Evolutionary conservation across 2,797 vertebrate species (phyloP), one percentile per base, ranked within the genome.

Genomic region (Cyprinella venusta): DNA sequence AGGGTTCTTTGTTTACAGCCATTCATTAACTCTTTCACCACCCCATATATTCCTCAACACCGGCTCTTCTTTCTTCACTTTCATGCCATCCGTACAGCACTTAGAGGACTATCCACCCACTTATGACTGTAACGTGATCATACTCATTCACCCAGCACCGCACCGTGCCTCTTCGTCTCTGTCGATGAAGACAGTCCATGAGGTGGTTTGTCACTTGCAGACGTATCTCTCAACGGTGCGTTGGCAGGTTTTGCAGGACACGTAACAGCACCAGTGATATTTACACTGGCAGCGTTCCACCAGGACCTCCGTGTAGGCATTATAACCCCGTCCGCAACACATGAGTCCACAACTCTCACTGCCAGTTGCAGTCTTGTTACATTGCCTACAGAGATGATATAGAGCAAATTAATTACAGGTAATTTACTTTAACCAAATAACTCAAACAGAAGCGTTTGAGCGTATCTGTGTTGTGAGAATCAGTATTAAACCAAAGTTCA

Each of bases 241-340:
- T 50, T 89, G 83, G 59, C 95, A 95, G 61, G 88, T 94, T 90
- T 92, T 91, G 91, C 95, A 95, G 81, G 87, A 90, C 86, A 95
- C 95, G 0, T 95, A 94, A 87, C 95, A 95, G 90, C 95, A 95
- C 95, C 95, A 95, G 90, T 92, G 91, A 72, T 95, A 94, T 56
- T 90, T 93, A 90, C 94, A 95, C 87, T 91, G 93, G 67, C 95
- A 95, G 8, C 94, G 86, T 84, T 95, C 95, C 77, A 90, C 87
- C 84, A 95, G 84, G 76, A 89, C 92, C 87, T 95, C 94, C 0
- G 84, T 92, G 90, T 95, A 95, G 10, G 92, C 78, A 30, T 95
- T 95, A 86, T 95, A 95, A 36, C 94, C 94, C 0, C 94, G 92
- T 68, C 94, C 95, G 0, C 95, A 95, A 89, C 94, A 95, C 92